These are phyloP conservation scores for Volucella inflata DNA, from an alignment of 2,888 invertebrate species.

Conservation along the genomic window DNA sequence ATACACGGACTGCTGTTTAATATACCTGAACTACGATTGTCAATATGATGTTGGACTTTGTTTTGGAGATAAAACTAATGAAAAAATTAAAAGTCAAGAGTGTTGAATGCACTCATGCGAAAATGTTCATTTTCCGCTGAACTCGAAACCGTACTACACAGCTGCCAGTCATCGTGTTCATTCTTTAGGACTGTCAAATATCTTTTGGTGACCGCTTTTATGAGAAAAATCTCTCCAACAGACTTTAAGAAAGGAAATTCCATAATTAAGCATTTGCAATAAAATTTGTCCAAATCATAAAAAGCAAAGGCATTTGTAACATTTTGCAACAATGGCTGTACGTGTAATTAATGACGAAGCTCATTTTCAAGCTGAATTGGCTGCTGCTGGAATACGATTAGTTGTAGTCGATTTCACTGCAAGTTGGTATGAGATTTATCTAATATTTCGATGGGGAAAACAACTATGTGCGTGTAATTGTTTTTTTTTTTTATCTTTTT, in stretches of 20 bases:
- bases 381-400: conserved; percentile 92
- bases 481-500: background rate
- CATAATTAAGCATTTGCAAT: conserved; percentile 50
- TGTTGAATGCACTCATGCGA: conserved; percentile 2
- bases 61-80: no score
- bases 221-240: conserved; percentile 3
- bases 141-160: conserved; percentile 13
- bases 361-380: conserved; percentile 93
- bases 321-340: conserved; percentile 80
- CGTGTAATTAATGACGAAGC: conserved; percentile 84
- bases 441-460: background rate
- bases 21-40: no score
- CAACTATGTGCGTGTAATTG: conserved; percentile 14
- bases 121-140: conserved; percentile 41
- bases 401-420: conserved; percentile 98
- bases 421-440: conserved; percentile 88
- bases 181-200: conserved; percentile 55
- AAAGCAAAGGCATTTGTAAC: conserved; percentile 15
- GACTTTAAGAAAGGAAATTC: conserved; percentile 16
- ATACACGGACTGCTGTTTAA: no score
- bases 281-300: background rate
- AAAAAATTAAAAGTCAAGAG: no score
- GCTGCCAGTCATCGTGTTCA: conserved; percentile 72
- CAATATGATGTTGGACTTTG: no score
- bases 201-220: conserved; percentile 47